Evolutionary conservation across 2,113 vertebrate genomes (phyloP).

Genomic region (Hippopotamus amphibius): DNA sequence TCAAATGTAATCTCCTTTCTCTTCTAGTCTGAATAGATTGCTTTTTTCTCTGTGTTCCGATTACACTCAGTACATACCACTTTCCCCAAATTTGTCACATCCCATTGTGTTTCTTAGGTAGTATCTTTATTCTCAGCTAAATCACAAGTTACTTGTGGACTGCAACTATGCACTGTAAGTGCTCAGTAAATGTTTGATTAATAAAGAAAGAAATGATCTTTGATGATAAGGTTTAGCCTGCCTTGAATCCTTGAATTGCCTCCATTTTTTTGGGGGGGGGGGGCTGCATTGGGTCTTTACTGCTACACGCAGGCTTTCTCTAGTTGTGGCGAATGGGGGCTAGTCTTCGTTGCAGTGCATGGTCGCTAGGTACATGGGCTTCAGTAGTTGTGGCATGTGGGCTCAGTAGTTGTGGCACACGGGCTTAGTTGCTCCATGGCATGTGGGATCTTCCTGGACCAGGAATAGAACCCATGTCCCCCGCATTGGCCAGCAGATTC

Average conservation of each 20-base stretch:
- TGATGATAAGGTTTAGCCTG: neutral
- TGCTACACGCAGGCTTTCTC: no score
- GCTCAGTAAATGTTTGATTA: slow-evolving; percentile 3
- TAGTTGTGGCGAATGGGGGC: no score
- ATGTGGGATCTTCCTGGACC: no score
- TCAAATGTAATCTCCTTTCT: neutral
- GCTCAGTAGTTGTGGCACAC: no score
- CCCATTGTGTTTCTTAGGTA: neutral
- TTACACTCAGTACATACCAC: neutral
- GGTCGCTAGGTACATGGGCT: no score
- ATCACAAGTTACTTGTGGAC: neutral
- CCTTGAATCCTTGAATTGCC: neutral
- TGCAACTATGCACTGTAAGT: neutral
- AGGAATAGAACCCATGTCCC: no score
- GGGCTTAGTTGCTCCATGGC: no score
- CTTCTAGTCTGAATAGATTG: slow-evolving; percentile 23
- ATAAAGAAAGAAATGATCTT: slow-evolving; percentile 21
- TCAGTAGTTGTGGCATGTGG: no score
- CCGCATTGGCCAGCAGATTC: no score
- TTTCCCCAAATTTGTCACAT: neutral
- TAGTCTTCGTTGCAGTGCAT: no score
- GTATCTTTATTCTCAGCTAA: neutral
- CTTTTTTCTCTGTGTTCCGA: neutral
- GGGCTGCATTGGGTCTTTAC: no score
- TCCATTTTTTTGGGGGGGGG: no score